A percentile compares a stretch with the other conserved stretches of the same genome.
phyloP scores from a whole-genome alignment of 35 echinoderm and acorn worm species.

The Holothuria glaberrima region DNA sequence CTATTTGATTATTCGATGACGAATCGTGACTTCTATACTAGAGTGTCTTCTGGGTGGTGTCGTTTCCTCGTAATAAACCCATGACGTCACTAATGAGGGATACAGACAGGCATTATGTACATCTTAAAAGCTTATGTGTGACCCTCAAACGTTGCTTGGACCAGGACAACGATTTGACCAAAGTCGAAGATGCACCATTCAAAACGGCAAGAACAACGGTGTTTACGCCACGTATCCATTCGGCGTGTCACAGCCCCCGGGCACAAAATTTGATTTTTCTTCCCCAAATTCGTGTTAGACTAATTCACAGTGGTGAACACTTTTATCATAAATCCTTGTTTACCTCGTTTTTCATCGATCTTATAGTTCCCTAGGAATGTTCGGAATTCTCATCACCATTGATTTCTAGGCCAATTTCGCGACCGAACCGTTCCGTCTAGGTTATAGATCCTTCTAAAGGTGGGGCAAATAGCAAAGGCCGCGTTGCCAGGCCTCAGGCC shows the following conservation, averaged over 20 bases:
- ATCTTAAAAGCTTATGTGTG: too few relatives aligned
- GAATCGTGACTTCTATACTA: too few relatives aligned
- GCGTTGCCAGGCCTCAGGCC: not conserved
- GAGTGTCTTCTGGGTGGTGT: too few relatives aligned
- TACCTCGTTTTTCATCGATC: constrained; percentile 34
- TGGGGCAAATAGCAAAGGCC: too few relatives aligned
- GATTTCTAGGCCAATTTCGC: constrained; percentile 45
- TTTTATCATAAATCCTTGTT: constrained; percentile 54
- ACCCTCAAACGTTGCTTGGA: too few relatives aligned
- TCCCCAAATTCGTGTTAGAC: not conserved
- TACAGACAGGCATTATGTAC: too few relatives aligned
- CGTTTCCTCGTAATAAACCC: too few relatives aligned
- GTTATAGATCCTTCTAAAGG: not conserved
- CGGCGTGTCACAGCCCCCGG: constrained; percentile 39
- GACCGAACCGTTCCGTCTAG: not conserved
- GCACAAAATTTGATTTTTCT: constrained; percentile 32
- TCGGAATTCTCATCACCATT: constrained; percentile 29
- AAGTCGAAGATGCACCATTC: too few relatives aligned
- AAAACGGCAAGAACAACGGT: not conserved
- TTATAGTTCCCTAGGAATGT: constrained; percentile 22
- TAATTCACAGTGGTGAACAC: constrained; percentile 6
- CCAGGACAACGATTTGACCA: too few relatives aligned
- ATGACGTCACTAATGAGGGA: too few relatives aligned
- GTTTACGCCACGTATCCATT: constrained; percentile 20
- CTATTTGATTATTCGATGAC: too few relatives aligned